Percentiles rank a stretch among this genome's conserved stretches.
phyloP scores from a whole-genome alignment of 2,797 vertebrate species.

The Lemur catta region DNA sequence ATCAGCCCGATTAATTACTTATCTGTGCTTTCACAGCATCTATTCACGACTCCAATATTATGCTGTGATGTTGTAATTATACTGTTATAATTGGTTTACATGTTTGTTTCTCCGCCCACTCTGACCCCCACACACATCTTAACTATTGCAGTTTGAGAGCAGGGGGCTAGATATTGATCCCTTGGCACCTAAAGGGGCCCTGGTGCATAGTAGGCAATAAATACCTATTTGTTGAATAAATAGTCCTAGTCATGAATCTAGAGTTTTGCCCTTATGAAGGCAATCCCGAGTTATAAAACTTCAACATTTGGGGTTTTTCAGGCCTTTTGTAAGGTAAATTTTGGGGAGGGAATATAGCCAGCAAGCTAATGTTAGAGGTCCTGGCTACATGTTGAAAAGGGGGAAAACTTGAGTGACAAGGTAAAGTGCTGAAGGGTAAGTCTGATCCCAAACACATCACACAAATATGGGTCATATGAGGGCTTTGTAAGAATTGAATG shows the following conservation, averaged over 20 bases:
- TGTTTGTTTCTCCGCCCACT: not conserved
- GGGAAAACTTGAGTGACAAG: not conserved
- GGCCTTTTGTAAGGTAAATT: not conserved
- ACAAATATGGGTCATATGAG: not conserved
- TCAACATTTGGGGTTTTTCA: not conserved
- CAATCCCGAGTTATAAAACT: not conserved
- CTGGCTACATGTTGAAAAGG: not conserved
- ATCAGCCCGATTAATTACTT: not conserved
- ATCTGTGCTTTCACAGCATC: not conserved
- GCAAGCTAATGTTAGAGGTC: not conserved
- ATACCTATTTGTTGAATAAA: not conserved
- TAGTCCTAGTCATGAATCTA: not conserved
- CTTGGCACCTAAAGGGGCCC: not conserved
- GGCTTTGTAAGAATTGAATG: not conserved
- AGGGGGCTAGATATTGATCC: not conserved
- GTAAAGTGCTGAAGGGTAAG: not conserved
- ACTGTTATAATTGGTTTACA: not conserved
- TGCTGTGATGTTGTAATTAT: not conserved
- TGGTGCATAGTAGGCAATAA: not conserved
- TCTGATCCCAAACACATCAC: not conserved
- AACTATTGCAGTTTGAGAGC: not conserved
- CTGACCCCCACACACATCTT: not conserved
- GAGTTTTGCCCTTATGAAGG: not conserved
- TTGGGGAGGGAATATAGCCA: not conserved
- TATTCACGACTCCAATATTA: not conserved